Conservation (phyloP, 2,888 invertebrate genomes). For the Maniola hyperantus region DNA sequence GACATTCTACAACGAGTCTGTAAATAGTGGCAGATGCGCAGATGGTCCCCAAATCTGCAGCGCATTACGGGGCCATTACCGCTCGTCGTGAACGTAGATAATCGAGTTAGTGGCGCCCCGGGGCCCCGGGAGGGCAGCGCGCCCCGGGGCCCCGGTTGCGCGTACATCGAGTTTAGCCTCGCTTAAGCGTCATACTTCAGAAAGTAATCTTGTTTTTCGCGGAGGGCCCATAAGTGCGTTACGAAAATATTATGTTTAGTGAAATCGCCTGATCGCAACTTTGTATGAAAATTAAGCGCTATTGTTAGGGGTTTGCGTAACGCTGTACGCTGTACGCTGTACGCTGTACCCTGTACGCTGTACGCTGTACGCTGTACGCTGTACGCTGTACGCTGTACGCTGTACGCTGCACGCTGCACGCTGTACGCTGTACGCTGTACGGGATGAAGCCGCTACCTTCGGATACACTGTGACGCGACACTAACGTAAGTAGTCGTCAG, state of each 20-base stretch:
- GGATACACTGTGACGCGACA: too few relatives aligned
- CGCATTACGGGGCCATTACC: not conserved
- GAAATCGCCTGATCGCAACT: constrained; percentile 39
- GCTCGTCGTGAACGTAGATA: constrained; percentile 47
- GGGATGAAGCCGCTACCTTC: not conserved
- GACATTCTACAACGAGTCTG: not conserved
- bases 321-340: too few relatives aligned
- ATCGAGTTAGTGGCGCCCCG: constrained; percentile 53
- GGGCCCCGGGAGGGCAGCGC: constrained; percentile 8
- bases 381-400: too few relatives aligned
- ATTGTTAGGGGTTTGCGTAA: not conserved
- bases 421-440: too few relatives aligned
- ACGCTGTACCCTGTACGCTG: too few relatives aligned
- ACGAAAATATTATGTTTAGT: constrained; percentile 50
- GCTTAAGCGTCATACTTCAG: constrained; percentile 58
- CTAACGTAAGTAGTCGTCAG: too few relatives aligned
- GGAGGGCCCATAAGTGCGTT: constrained; percentile 42
- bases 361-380: too few relatives aligned
- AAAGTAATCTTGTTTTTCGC: constrained; percentile 58
- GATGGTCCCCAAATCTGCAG: constrained; percentile 1
- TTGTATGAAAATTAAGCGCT: constrained; percentile 3
- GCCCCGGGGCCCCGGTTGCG: constrained; percentile 47
- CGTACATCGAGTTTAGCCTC: constrained; percentile 60
- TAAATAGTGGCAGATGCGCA: not conserved
- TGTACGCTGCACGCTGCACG: too few relatives aligned